Conservation (phyloP, 2,797 vertebrate species). For the Poecilia gillii region DNA sequence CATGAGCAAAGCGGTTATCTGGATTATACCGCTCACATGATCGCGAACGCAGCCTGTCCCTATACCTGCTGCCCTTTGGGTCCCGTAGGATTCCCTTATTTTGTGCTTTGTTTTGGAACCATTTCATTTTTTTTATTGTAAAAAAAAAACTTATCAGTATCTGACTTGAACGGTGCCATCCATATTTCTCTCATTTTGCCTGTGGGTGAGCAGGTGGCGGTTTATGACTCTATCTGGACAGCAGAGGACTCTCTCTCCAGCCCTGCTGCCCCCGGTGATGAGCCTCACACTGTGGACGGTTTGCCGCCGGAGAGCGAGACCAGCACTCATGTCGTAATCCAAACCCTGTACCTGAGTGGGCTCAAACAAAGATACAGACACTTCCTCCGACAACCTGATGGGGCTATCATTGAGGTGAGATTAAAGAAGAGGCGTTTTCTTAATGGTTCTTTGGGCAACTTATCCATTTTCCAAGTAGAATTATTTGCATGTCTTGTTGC, state of each 20-base stretch:
- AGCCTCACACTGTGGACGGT: conserved; percentile 48
- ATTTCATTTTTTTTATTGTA: neutral
- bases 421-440: neutral
- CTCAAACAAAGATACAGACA: conserved; percentile 84
- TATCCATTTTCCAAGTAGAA: neutral
- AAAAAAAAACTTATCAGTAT: neutral
- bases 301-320: conserved; percentile 58
- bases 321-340: conserved; percentile 84
- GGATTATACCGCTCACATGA: conserved; percentile 56
- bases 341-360: conserved; percentile 86
- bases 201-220: conserved; percentile 88
- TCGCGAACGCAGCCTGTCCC: conserved; percentile 63
- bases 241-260: conserved; percentile 67
- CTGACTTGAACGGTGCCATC: neutral
- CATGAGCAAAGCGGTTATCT: conserved; percentile 58
- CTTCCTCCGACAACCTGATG: conserved; percentile 89
- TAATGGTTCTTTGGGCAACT: neutral
- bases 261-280: conserved; percentile 58
- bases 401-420: conserved; percentile 90
- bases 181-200: conserved; percentile 13
- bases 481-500: neutral
- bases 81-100: conserved; percentile 57
- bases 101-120: conserved; percentile 22
- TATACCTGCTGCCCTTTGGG: conserved; percentile 64
- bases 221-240: conserved; percentile 91